Percentiles rank a stretch among this genome's conserved stretches.
Evolutionary conservation across 2,797 vertebrate genomes (phyloP).

Genomic region (Coracias cyanogaster): DNA sequence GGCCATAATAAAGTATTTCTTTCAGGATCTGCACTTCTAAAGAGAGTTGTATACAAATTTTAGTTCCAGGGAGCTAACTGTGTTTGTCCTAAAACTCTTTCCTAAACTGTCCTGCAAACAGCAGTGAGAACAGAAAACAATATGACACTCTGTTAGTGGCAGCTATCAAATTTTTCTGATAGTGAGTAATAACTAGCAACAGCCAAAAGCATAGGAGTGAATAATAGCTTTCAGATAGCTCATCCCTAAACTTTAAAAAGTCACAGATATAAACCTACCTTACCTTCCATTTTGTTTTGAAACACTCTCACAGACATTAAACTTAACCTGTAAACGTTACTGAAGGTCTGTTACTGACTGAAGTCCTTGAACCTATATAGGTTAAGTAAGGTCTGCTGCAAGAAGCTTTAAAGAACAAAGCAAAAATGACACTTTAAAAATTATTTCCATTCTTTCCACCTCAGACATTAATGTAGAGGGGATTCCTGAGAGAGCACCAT

Average conservation of each 20-base stretch:
- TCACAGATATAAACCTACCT: background rate
- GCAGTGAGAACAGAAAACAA: background rate
- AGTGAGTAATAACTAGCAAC: background rate
- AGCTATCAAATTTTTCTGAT: background rate
- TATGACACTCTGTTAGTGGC: background rate
- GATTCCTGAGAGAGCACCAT: background rate
- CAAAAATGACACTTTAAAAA: constrained; percentile 16
- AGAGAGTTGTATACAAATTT: background rate
- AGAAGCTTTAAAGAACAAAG: background rate
- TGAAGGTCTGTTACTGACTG: constrained; percentile 34
- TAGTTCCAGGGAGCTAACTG: background rate
- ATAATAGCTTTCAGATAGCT: background rate
- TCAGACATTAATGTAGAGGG: background rate
- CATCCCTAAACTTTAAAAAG: background rate
- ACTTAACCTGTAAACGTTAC: constrained; percentile 45
- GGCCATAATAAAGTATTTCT: background rate
- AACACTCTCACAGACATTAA: background rate
- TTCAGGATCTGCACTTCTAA: background rate
- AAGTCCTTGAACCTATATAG: constrained; percentile 7
- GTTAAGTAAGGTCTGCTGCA: constrained; percentile 20
- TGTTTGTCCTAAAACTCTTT: background rate
- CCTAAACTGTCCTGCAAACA: constrained; percentile 1
- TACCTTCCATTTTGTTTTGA: background rate
- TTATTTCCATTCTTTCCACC: background rate
- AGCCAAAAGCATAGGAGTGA: background rate